phyloP scores from a whole-genome alignment of 2,888 invertebrate genomes.

The Drosophila dives region DNA sequence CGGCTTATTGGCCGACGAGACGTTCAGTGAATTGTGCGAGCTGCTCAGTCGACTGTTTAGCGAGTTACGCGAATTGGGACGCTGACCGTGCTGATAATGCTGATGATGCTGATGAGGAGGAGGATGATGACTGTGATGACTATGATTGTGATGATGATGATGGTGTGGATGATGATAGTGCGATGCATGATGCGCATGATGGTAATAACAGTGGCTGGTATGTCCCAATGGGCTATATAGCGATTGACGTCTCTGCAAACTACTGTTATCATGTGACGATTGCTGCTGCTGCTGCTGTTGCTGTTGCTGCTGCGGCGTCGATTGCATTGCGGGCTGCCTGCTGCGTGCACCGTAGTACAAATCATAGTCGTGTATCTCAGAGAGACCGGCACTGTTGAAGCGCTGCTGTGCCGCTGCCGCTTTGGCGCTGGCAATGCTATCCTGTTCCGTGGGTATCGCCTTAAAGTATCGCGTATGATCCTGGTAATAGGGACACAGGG shows the following conservation, averaged over 20 bases:
- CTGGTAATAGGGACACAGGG: constrained; percentile 83
- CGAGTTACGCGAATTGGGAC: constrained; percentile 92
- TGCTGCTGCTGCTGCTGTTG: constrained; percentile 7
- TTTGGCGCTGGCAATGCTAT: constrained; percentile 78
- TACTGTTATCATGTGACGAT: constrained; percentile 52
- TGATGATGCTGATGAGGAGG: constrained; percentile 60
- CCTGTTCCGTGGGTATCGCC: constrained; percentile 83
- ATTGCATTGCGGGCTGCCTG: constrained; percentile 39
- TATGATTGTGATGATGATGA: constrained; percentile 44
- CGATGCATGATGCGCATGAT: constrained; percentile 43
- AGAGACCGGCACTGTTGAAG: constrained; percentile 80
- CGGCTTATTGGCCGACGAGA: constrained; percentile 89
- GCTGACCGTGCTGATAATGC: constrained; percentile 83
- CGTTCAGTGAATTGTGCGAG: constrained; percentile 92
- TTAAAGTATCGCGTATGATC: constrained; percentile 83
- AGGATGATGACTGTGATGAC: constrained; percentile 47
- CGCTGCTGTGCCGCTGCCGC: constrained; percentile 80
- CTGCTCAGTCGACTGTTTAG: constrained; percentile 92
- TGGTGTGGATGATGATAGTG: constrained; percentile 46
- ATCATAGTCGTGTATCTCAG: constrained; percentile 84
- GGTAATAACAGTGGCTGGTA: constrained; percentile 79
- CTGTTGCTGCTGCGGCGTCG: constrained; percentile 2
- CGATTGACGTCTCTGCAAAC: constrained; percentile 77
- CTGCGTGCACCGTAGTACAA: constrained; percentile 82
- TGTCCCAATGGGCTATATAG: constrained; percentile 84